phyloP scores from a whole-genome alignment of 1,140 invertebrate species.

The Hyles vespertilio region DNA sequence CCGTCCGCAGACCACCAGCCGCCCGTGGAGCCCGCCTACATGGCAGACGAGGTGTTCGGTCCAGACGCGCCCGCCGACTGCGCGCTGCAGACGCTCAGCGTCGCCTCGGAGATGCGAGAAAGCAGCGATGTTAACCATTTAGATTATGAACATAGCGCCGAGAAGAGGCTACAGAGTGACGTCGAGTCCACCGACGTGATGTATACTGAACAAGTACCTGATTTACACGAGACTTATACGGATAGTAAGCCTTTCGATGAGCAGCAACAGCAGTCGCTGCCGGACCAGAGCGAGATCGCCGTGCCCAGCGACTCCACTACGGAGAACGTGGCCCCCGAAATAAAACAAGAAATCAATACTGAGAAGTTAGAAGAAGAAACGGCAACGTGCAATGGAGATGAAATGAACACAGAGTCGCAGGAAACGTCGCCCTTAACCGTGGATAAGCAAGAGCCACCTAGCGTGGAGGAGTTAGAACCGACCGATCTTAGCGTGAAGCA shows the following conservation, averaged over 20 bases:
- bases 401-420: not conserved
- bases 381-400: not conserved
- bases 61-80: conserved; percentile 39
- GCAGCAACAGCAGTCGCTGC: conserved; percentile 32
- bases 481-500: conserved; percentile 72
- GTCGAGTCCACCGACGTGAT: conserved; percentile 31
- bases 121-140: conserved; percentile 41
- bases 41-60: conserved; percentile 48
- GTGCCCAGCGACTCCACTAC: conserved; percentile 29
- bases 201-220: conserved; percentile 54
- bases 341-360: conserved; percentile 4
- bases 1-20: conserved; percentile 33
- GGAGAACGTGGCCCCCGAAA: conserved; percentile 4
- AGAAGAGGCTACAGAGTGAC: conserved; percentile 51
- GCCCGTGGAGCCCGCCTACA: conserved; percentile 37
- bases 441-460: conserved; percentile 27
- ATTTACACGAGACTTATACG: conserved; percentile 41
- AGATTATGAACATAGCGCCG: conserved; percentile 41
- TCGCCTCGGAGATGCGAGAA: conserved; percentile 35
- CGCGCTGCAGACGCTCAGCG: conserved; percentile 36
- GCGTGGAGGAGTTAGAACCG: conserved; percentile 55
- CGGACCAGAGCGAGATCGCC: conserved; percentile 51
- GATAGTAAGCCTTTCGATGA: conserved; percentile 34
- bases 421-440: conserved; percentile 24
- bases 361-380: not conserved